Evolutionary conservation across 2,113 vertebrate species (phyloP).

Genomic region (Mustelus asterias): DNA sequence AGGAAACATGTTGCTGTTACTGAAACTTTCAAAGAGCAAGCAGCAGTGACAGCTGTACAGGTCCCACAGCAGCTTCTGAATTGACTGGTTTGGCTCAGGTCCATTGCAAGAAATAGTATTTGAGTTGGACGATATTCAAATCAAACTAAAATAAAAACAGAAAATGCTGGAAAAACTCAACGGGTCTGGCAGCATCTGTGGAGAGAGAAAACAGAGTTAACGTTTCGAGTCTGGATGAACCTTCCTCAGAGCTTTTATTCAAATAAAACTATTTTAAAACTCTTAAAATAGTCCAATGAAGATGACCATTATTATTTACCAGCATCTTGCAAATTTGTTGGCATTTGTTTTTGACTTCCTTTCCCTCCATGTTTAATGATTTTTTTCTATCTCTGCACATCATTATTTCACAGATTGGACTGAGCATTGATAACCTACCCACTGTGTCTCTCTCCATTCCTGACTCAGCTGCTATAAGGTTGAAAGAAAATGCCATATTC

Average conservation of each 20-base stretch:
- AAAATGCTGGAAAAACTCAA: too few relatives aligned
- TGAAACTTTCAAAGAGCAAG: constrained; percentile 36
- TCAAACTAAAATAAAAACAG: neutral
- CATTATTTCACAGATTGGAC: too few relatives aligned
- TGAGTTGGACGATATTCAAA: constrained; percentile 4
- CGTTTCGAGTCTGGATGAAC: too few relatives aligned
- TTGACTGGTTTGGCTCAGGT: neutral
- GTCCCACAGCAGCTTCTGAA: constrained; percentile 16
- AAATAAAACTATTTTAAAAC: neutral
- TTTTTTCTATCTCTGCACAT: neutral
- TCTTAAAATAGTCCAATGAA: neutral
- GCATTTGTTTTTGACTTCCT: neutral
- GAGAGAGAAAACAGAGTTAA: too few relatives aligned
- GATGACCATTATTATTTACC: neutral
- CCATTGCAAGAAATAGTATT: constrained; percentile 13
- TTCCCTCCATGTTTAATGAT: neutral
- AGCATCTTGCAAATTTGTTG: neutral
- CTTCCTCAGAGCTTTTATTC: neutral
- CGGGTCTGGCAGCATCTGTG: too few relatives aligned
- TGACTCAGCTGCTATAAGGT: neutral
- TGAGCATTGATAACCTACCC: too few relatives aligned
- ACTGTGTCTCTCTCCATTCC: neutral
- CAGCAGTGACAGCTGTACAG: constrained; percentile 35
- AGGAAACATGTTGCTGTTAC: constrained; percentile 49
- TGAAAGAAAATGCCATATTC: neutral